Evolutionary conservation across 2,113 vertebrate species (phyloP).

Genomic region (Bungarus multicinctus): DNA sequence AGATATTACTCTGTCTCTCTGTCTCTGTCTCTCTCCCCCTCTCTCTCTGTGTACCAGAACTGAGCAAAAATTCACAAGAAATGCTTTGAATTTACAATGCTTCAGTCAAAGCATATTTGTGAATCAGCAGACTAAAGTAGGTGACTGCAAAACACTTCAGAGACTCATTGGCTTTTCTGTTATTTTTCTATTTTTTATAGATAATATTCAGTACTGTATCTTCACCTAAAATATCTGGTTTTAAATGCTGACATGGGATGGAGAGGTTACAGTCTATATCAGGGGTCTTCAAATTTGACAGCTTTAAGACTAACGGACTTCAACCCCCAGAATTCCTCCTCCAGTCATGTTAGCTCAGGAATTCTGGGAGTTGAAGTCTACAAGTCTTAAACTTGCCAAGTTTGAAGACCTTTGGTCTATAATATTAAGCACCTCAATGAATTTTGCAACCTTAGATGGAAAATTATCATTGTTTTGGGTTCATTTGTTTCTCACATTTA

Average conservation of each 20-base stretch:
- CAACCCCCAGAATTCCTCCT: no score
- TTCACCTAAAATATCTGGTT: background rate
- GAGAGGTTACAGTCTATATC: background rate
- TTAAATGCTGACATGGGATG: background rate
- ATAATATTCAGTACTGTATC: background rate
- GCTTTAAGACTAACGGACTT: no score
- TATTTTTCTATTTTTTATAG: background rate
- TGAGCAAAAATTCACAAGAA: background rate
- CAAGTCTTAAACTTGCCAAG: no score
- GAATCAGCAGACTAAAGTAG: background rate
- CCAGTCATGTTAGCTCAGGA: no score
- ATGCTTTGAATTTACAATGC: background rate
- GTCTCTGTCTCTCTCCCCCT: no score
- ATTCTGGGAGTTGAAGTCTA: no score
- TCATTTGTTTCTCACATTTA: background rate
- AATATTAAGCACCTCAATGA: background rate
- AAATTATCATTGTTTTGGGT: background rate
- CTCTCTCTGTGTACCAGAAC: background rate
- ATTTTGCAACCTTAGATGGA: background rate
- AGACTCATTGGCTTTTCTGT: background rate
- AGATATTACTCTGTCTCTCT: background rate
- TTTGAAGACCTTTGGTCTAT: no score
- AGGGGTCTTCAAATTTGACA: no score
- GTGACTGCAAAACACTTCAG: background rate
- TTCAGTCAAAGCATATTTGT: background rate